Evolutionary conservation across 2,888 invertebrate species (phyloP).

Genomic region (Xylocampa areola): DNA sequence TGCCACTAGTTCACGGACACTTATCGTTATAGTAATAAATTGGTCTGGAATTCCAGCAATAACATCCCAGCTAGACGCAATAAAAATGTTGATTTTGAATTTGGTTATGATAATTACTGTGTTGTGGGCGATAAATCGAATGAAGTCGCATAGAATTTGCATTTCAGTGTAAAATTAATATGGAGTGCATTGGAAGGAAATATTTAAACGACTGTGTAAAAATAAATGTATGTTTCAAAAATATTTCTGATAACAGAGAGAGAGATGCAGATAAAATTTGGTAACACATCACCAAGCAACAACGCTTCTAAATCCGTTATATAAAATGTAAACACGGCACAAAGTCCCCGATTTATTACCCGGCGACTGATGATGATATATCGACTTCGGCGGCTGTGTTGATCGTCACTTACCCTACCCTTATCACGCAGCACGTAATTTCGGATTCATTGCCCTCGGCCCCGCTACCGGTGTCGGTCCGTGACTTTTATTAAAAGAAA

Average conservation of each 20-base stretch:
- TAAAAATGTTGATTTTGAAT: slow-evolving; percentile 75
- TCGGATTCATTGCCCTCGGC: slow-evolving; percentile 87
- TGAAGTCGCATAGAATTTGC: slow-evolving; percentile 22
- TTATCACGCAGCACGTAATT: slow-evolving; percentile 86
- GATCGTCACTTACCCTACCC: slow-evolving; percentile 89
- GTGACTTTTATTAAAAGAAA: slow-evolving; percentile 74
- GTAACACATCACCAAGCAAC: slow-evolving; percentile 46
- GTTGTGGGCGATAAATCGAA: slow-evolving; percentile 32
- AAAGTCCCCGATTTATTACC: slow-evolving; percentile 83
- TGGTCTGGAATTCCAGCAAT: slow-evolving; percentile 85
- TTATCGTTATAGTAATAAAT: slow-evolving; percentile 88
- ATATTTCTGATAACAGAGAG: slow-evolving; percentile 34
- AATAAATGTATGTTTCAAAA: background rate
- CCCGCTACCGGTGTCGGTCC: slow-evolving; percentile 62
- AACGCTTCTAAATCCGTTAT: slow-evolving; percentile 65
- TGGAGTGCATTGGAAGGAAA: background rate
- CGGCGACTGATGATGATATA: slow-evolving; percentile 89
- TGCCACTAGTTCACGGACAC: slow-evolving; percentile 85
- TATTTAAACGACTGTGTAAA: background rate
- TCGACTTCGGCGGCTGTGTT: slow-evolving; percentile 86
- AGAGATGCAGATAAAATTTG: slow-evolving; percentile 37
- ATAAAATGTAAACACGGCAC: slow-evolving; percentile 80
- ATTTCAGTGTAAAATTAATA: slow-evolving; percentile 15
- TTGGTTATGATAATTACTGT: slow-evolving; percentile 63
- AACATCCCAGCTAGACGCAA: slow-evolving; percentile 79